Evolutionary conservation across 2,888 invertebrate genomes (phyloP).

Genomic region (Diarsia mendica): DNA sequence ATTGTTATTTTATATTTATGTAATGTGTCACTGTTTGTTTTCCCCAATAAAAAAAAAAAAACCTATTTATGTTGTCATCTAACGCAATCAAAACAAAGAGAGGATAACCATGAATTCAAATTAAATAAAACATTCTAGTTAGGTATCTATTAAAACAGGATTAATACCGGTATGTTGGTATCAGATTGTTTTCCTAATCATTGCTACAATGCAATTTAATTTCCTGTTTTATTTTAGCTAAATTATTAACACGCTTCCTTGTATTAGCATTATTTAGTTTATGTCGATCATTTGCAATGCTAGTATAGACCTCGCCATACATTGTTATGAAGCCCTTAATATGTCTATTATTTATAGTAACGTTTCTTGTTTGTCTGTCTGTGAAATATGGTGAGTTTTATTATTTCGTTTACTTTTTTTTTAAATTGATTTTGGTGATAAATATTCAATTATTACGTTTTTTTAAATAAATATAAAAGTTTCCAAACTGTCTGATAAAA

Average conservation of each 20-base stretch:
- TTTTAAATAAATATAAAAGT: too few relatives aligned
- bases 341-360: constrained; percentile 1
- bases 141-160: neutral
- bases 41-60: too few relatives aligned
- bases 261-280: neutral
- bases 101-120: neutral
- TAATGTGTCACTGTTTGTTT: too few relatives aligned
- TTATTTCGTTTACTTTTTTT: neutral
- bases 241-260: neutral
- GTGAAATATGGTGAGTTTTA: neutral
- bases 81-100: neutral
- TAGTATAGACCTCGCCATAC: too few relatives aligned
- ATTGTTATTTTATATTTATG: too few relatives aligned
- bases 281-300: neutral
- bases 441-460: too few relatives aligned
- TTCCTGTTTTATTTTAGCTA: constrained; percentile 1
- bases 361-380: neutral
- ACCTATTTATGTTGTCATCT: too few relatives aligned
- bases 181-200: constrained; percentile 2
- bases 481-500: too few relatives aligned
- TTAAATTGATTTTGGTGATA: too few relatives aligned
- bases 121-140: neutral
- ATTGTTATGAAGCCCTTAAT: neutral
- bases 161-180: neutral
- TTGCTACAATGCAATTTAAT: neutral